Base-by-base conservation (phyloP, 2,797 vertebrate species). In the Muscicapa comitata region DNA sequence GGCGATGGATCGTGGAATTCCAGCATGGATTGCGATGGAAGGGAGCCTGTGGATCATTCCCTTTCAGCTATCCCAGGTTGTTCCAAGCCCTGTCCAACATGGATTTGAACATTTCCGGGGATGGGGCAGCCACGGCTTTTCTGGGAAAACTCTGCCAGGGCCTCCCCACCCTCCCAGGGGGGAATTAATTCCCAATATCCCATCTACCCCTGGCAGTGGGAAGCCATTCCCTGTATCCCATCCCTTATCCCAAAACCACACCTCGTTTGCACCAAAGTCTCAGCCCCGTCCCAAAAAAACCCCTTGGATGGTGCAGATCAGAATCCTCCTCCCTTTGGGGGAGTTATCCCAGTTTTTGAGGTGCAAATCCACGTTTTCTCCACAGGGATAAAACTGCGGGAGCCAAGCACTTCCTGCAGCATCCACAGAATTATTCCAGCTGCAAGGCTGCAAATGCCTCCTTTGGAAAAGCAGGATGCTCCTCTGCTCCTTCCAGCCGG, bases 181-280 rank as follows among this genome's bases (percentile, higher is more conserved):
- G 31, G 29, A 31, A 77, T 28, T 58, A 9, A 37, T 58, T 31
- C 72, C 72, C 18, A 11, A 2, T 20, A 51, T 45, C 29, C 38
- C 33, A 26, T 12, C 25, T 31, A 10, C 2, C 15, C 29, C 38
- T n/a, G 21, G 4, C 72, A 47, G 25, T 15, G 40, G 23, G 35
- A 81, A 42, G 18, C 10, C 13, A 12, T 40, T 77, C 58, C 33
- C 17, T 29, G 25, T n/a, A 50, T 20, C 65, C 65, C 19, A 33
- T 26, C 19, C 24, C 16, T 65, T 45, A 58, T 40, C 31, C 72
- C 17, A 23, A 31, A 33, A 19, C 13, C 19, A 65, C 57, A 19
- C 12, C 45, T 5, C 1, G 0, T 33, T 40, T 14, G 7, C 35
- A 7, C 9, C 54, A 7, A 43, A 50, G n/a, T 2, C 19, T 47